Evolutionary conservation across 2,113 vertebrate species (phyloP), one percentile per base, ranked within the genome.

Genomic region (Edolisoma coerulescens): DNA sequence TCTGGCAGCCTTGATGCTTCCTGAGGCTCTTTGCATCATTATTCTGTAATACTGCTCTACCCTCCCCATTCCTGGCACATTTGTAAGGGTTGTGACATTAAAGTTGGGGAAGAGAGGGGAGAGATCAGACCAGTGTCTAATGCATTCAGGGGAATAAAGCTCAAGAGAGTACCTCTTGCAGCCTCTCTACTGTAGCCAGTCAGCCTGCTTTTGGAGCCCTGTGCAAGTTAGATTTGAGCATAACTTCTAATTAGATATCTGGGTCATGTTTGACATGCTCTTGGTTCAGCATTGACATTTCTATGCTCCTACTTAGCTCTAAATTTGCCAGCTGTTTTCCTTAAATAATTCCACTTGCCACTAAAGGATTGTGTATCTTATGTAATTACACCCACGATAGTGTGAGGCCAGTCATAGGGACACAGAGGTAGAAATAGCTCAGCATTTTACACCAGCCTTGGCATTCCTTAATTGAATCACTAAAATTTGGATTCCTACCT

Each of bases 241-340:
- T 64, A 78, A 41, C 26, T 94, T 96, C 82, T 93, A 81, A 95
- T 94, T 92, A 89, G 90, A 64, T 95, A 94, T 95, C 76, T 95
- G 83, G 92, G 95, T 96, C 93, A 89, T 57, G 88, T 90, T 88
- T 89, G 92, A 84, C 87, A 96, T 10, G 5, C 57, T 91, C 61
- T 69, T 5, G 7, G 76, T 93, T 95, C 11, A 13, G 67, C 56
- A 74, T 21, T 97, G 95, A 93, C 23, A 37, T 94, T 94, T 90
- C 85, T 90, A 24, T 75, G 83, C 79, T 90, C 93, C 92, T 94
- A 87, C 83, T 95, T 94, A 71, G 93, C 67, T 95, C 92, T 95
- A 89, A 94, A 93, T 94, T 94, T 92, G 95, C 95, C 95, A 96
- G 88, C 85, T 96, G 96, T 96, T 96, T 96, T 92, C 79, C 41